These are phyloP conservation scores for Corythoichthys haematopterus DNA, from an alignment of 2,113 vertebrate species.

Conservation along the genomic window DNA sequence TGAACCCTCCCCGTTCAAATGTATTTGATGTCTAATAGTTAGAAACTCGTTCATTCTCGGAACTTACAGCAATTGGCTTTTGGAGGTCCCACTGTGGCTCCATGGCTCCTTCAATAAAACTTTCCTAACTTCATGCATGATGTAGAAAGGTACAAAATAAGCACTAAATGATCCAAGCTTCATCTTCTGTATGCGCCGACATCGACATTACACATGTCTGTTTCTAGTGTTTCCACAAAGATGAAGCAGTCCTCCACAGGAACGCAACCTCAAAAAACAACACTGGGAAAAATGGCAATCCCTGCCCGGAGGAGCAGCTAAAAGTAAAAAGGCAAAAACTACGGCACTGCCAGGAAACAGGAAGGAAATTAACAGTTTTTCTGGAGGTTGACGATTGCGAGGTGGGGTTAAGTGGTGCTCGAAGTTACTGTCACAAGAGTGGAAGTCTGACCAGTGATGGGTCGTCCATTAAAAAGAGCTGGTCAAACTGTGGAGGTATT, in stretches of 20 bases:
- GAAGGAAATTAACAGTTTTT: conserved; percentile 14
- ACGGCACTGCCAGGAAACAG: conserved; percentile 31
- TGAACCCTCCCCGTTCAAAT: no score
- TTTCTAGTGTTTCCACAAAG: not conserved
- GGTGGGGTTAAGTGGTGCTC: not conserved
- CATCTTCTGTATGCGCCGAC: not conserved
- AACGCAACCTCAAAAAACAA: conserved; percentile 17
- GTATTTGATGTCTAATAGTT: no score
- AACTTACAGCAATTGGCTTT: no score
- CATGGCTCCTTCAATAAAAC: no score
- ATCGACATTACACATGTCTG: not conserved
- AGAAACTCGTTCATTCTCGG: no score
- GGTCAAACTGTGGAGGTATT: conserved; percentile 65
- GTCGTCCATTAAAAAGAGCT: conserved; percentile 47
- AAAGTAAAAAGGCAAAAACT: conserved; percentile 28
- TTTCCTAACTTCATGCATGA: no score
- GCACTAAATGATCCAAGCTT: not conserved
- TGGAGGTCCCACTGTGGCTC: no score
- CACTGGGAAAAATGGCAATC: conserved; percentile 15
- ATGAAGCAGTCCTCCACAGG: conserved; percentile 1
- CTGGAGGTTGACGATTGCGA: not conserved
- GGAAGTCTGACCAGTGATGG: conserved; percentile 37
- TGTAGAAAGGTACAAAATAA: no score
- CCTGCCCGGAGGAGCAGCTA: conserved; percentile 13
- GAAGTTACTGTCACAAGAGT: conserved; percentile 36